A percentile compares a stretch with the other conserved stretches of the same genome.
Evolutionary conservation across 2,888 invertebrate species (phyloP).

Genomic region (Lithophane semibrunnea): DNA sequence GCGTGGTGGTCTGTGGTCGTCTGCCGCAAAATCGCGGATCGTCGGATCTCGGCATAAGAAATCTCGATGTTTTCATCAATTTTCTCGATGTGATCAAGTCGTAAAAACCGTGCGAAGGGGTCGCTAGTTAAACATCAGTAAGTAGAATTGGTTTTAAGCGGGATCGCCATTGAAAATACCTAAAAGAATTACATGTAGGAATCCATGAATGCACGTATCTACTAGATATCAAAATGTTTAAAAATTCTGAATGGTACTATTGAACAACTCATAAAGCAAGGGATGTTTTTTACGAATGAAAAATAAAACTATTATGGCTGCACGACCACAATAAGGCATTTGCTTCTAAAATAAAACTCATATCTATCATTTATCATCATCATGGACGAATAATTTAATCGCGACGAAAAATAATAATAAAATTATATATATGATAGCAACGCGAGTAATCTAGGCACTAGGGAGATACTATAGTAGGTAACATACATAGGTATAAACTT

Average conservation of each 20-base stretch:
- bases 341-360: conserved; percentile 19
- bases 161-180: not conserved
- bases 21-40: too few relatives aligned
- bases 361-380: conserved; percentile 32
- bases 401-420: conserved; percentile 1
- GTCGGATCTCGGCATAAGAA: too few relatives aligned
- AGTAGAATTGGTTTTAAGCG: not conserved
- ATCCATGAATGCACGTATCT: not conserved
- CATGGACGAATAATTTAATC: conserved; percentile 23
- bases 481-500: conserved; percentile 17
- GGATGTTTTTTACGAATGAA: not conserved
- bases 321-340: conserved; percentile 9
- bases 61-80: too few relatives aligned
- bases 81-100: too few relatives aligned
- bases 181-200: not conserved
- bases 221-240: not conserved
- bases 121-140: not conserved
- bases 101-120: too few relatives aligned
- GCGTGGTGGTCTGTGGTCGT: too few relatives aligned
- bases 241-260: not conserved
- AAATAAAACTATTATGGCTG: conserved; percentile 13
- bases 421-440: not conserved
- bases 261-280: not conserved
- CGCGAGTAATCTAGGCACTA: conserved; percentile 17
- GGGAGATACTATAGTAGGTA: conserved; percentile 1